Base-by-base conservation (phyloP, 2,113 vertebrate species). In the Tragelaphus strepsiceros region DNA sequence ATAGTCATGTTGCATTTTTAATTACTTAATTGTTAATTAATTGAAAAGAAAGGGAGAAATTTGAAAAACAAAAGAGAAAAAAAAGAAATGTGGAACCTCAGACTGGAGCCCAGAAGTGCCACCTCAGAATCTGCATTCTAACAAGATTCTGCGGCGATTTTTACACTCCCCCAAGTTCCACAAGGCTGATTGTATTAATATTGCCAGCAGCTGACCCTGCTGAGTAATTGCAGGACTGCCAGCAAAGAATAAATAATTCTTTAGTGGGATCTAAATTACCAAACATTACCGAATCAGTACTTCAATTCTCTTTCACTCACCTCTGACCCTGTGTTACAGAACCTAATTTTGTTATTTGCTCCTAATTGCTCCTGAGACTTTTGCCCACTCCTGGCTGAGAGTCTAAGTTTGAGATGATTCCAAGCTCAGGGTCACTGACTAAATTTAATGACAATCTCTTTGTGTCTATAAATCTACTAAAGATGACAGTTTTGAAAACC, bases 211-310 rank as follows among this genome's bases (percentile, higher is more conserved):
- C 16, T 80, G 77, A 90, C 54, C 71, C 88, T 85, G 85, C 22
- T 61, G 84, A 56, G 81, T 43, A 62, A 89, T 32, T 91, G 51
- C 30, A 10, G 21, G 61, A 97, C 49, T 91, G 28, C 11, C 19
- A 61, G 28, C 64, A 83, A 71, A 94, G 85, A 71, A 85, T 39
- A 98, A 97, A 96, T 83, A 51, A 88, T 77, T 96, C 93, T 92
- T 96, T 74, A 67, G 83, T 90, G 80, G 93, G 90, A 85, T 91
- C 61, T 88, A 88, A 97, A 96, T 96, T 96, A 88, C 87, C 92
- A 92, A 93, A 90, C 39, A 94, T 80, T 77, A 96, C 77, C 59
- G 80, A 95, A 88, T 96, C 86, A 96, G 88, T 74, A 80, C 96
- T 88, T 96, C 53, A 61, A 35, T 97, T 97, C 35, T 94, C 91